phyloP scores from a whole-genome alignment of 2,797 vertebrate species.

The Dromococcyx pavoninus region DNA sequence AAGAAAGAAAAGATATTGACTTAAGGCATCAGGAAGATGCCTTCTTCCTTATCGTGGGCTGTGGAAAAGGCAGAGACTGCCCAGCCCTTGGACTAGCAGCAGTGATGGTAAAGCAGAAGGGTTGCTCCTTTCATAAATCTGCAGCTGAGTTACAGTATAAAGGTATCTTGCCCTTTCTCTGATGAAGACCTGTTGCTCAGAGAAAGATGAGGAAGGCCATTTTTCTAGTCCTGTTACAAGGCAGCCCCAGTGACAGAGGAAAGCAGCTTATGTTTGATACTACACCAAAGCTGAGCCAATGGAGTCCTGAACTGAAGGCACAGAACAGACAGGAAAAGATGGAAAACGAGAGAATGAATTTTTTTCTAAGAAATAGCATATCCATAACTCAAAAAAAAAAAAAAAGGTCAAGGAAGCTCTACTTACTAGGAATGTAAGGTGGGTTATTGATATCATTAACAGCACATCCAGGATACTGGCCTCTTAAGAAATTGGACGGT shows the following conservation, averaged over 20 bases:
- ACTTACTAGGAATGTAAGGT: constrained; percentile 52
- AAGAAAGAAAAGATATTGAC: not conserved
- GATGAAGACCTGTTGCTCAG: not conserved
- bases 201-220: not conserved
- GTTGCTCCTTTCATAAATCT: not conserved
- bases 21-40: not conserved
- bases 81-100: not conserved
- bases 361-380: not conserved
- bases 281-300: not conserved
- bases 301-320: not conserved
- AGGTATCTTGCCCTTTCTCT: not conserved
- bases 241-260: not conserved
- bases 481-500: constrained; percentile 47
- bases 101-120: not conserved
- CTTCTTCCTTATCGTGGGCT: not conserved
- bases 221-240: not conserved
- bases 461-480: constrained; percentile 59
- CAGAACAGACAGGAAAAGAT: not conserved
- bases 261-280: not conserved
- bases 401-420: not conserved
- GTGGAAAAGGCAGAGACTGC: not conserved
- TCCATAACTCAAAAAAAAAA: not conserved
- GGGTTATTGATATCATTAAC: constrained; percentile 59
- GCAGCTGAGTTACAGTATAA: not conserved
- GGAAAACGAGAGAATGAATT: not conserved